phyloP scores from a whole-genome alignment of 2,888 invertebrate species.

The Disparrhopalites patrizii region DNA sequence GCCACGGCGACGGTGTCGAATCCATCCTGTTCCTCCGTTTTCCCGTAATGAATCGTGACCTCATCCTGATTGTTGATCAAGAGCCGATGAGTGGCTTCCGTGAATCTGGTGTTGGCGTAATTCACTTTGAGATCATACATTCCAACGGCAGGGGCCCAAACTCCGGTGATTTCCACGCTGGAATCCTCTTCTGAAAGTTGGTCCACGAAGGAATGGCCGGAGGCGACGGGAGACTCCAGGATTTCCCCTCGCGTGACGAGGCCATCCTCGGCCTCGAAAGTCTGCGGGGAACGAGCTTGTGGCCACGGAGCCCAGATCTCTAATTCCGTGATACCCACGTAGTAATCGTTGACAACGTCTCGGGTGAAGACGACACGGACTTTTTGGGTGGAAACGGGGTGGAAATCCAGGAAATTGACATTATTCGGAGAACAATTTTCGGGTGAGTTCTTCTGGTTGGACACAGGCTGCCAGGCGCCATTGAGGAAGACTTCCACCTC shows the following conservation, averaged over 20 bases:
- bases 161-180: constrained; percentile 41
- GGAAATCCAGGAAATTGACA: constrained; percentile 36
- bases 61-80: constrained; percentile 30
- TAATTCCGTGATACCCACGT: constrained; percentile 42
- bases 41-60: constrained; percentile 21
- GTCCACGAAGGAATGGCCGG: constrained; percentile 39
- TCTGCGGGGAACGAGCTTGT: constrained; percentile 25
- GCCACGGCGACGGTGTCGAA: constrained; percentile 22
- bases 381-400: constrained; percentile 34
- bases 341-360: constrained; percentile 36
- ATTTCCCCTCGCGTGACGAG: constrained; percentile 29
- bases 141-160: constrained; percentile 39
- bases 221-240: constrained; percentile 25
- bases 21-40: constrained; percentile 33
- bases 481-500: constrained; percentile 29
- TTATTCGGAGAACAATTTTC: constrained; percentile 38
- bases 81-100: constrained; percentile 25
- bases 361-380: constrained; percentile 36
- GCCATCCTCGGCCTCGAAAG: constrained; percentile 46
- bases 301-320: constrained; percentile 47
- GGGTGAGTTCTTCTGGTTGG: constrained; percentile 29
- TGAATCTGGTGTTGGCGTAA: constrained; percentile 36
- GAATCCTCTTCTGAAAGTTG: constrained; percentile 26
- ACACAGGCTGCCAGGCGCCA: constrained; percentile 26
- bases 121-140: constrained; percentile 31